phyloP scores from a whole-genome alignment of 2,797 vertebrate genomes.

The Peromyscus aztecus region DNA sequence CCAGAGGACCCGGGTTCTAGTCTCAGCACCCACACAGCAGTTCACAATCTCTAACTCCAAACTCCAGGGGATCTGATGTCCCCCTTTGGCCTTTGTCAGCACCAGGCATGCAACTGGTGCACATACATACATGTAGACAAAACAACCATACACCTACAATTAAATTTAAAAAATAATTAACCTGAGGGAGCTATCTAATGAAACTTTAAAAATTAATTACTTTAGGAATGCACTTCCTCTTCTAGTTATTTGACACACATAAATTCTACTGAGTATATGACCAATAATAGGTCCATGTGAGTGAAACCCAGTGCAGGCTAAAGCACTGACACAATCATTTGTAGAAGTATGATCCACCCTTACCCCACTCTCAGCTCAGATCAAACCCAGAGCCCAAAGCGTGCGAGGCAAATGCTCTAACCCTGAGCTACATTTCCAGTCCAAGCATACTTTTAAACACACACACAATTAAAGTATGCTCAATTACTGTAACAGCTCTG shows the following conservation, averaged over 20 bases:
- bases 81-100: neutral
- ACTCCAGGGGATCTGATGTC: neutral
- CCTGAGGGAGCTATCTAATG: neutral
- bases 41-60: neutral
- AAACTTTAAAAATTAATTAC: slow-evolving; percentile 57
- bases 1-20: neutral
- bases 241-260: slow-evolving; percentile 23
- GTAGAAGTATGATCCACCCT: too few relatives aligned
- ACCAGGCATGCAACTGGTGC: neutral
- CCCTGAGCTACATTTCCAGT: neutral
- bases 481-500: neutral
- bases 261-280: too few relatives aligned
- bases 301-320: neutral
- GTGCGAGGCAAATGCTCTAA: neutral
- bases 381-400: neutral
- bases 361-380: neutral
- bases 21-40: neutral
- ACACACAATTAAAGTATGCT: neutral
- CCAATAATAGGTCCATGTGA: too few relatives aligned
- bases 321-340: neutral
- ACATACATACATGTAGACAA: neutral
- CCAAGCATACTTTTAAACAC: neutral
- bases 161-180: neutral
- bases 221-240: neutral
- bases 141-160: neutral